Conservation (phyloP, 2,113 vertebrate genomes). For the Glaucidium brasilianum region DNA sequence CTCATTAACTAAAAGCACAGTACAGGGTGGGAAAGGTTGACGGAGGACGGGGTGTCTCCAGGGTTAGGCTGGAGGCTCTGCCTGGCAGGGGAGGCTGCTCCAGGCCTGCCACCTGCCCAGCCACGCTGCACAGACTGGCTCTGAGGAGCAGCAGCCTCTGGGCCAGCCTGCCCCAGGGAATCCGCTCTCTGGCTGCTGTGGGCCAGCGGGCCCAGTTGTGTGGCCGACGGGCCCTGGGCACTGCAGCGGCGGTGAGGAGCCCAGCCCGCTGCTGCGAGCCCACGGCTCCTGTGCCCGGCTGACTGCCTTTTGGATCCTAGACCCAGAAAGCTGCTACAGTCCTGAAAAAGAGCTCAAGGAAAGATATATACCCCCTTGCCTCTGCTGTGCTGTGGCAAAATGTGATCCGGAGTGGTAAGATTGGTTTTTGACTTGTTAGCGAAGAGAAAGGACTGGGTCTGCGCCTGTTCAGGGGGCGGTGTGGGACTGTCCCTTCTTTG, state of each 20-base stretch:
- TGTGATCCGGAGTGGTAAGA: neutral
- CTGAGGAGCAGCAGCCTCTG: neutral
- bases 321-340: neutral
- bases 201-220: too few species aligned
- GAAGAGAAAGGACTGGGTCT: neutral
- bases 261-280: neutral
- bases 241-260: neutral
- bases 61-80: neutral
- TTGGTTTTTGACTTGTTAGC: neutral
- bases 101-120: neutral
- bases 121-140: neutral
- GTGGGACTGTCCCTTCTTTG: neutral
- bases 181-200: accelerated
- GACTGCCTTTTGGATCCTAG: neutral
- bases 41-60: neutral
- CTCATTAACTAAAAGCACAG: neutral
- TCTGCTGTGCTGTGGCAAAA: neutral
- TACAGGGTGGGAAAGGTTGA: neutral
- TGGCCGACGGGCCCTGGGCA: neutral
- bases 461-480: accelerated
- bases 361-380: neutral
- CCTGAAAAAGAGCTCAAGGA: neutral
- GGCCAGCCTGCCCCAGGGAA: neutral
- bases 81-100: neutral
- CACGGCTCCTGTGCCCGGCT: neutral